Base-by-base conservation (phyloP, 2,888 invertebrate species). In the Stegana nigrithorax region DNA sequence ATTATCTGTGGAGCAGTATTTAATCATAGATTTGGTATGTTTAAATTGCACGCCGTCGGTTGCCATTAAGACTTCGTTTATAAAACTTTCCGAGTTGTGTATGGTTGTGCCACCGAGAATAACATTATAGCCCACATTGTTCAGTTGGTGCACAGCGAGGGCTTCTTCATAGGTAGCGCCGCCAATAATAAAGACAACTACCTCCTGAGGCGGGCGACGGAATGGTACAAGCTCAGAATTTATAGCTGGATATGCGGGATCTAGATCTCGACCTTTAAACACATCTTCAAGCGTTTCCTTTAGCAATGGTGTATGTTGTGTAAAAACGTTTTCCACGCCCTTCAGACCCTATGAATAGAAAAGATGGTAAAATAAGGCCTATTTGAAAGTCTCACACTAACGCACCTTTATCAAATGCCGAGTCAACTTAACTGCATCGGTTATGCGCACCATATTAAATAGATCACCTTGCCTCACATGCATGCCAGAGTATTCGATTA, bases 311-410 rank as follows among this genome's bases (percentile, higher is more conserved):
- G 92, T 92, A 86, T 99, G 99, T 82, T 99, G 99, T 0, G 99
- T 98, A 87, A 97, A 99, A 66, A 99, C 95, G 86, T 99, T 99
- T 84, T 99, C 99, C 0, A 99, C 98, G 1, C 98, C 99, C 86
- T 93, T 94, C 19, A 96, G 87, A 17, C 94, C 95, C 89, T 90
- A 80, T 14, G 74, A 51, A 21, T 23, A 12, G 19, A 21, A 45
- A 60, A 36, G 14, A 12, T 44, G 14, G 2, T n/a, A 44, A 19
- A n/a, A 5, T 3, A 3, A 44, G 7, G 2, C 19, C 44, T 3
- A 44, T 7, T 2, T 36, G 36, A 29, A 21, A 55, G 2, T 14
- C 10, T 19, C 12, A n/a, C 3, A 25, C 4, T 2, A 0, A 66
- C 57, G 59, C 66, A 80, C 80, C 61, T 84, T 85, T 51, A 85